Evolutionary conservation across 2,113 vertebrate species (phyloP).

Genomic region (Heterotis niloticus): DNA sequence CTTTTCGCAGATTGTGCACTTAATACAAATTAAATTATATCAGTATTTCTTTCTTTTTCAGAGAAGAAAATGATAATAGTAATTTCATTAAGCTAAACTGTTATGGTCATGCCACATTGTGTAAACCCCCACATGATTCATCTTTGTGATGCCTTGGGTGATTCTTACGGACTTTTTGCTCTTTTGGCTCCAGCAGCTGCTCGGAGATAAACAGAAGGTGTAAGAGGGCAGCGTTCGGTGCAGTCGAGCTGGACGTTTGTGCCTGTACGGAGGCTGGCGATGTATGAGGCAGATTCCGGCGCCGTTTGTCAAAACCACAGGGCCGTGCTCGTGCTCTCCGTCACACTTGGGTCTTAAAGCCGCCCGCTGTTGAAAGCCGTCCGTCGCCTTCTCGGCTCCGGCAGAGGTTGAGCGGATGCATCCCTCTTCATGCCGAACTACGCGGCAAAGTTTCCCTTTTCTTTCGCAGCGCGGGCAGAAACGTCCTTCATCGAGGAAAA

Average conservation of each 20-base stretch:
- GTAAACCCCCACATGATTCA: no score
- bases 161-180: not conserved
- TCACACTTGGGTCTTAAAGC: constrained; percentile 47
- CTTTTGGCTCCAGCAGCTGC: no score
- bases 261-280: no score
- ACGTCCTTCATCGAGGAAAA: constrained; percentile 54
- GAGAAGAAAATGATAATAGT: constrained; percentile 50
- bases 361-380: constrained; percentile 60
- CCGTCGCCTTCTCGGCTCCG: constrained; percentile 46
- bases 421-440: constrained; percentile 62
- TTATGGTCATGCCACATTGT: constrained; percentile 2
- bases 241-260: no score
- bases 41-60: constrained; percentile 59
- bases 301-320: not conserved
- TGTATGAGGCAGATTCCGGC: no score
- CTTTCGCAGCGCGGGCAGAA: constrained; percentile 56
- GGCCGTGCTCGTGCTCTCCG: no score
- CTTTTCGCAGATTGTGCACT: constrained; percentile 58
- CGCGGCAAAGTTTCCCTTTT: constrained; percentile 61
- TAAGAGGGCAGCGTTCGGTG: no score
- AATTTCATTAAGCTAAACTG: constrained; percentile 41
- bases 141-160: no score
- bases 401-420: constrained; percentile 64
- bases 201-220: no score
- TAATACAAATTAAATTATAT: constrained; percentile 59